Percentiles rank a stretch among this genome's conserved stretches.
Conservation (phyloP, 2,888 invertebrate genomes). For the Lasius platythorax region DNA sequence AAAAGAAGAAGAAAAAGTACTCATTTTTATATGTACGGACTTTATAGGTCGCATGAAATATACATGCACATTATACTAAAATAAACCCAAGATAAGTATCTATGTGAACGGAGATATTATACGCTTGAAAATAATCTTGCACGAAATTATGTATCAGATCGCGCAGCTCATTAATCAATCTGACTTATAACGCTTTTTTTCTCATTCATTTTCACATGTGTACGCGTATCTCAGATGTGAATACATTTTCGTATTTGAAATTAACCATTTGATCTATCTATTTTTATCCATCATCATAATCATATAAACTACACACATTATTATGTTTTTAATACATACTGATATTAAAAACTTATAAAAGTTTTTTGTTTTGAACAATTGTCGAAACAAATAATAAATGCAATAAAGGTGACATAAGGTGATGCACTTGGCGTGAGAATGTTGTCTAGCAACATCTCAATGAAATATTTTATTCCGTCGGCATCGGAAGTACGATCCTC, state of each 20-base stretch:
- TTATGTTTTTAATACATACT: not conserved
- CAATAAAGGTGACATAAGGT: no score
- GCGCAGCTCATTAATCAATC: slow-evolving; percentile 40
- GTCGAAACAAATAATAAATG: no score
- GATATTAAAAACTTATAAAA: not conserved
- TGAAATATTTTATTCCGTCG: no score
- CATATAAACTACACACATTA: not conserved
- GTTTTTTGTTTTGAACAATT: no score
- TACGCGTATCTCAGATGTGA: not conserved
- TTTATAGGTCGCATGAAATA: not conserved
- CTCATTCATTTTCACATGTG: slow-evolving; percentile 10
- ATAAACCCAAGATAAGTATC: slow-evolving; percentile 13
- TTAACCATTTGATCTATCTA: not conserved
- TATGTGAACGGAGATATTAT: slow-evolving; percentile 49
- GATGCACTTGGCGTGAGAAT: no score
- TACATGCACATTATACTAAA: not conserved
- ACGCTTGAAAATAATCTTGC: slow-evolving; percentile 42
- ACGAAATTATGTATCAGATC: slow-evolving; percentile 40
- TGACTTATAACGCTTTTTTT: slow-evolving; percentile 18
- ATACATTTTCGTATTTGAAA: not conserved
- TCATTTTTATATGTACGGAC: slow-evolving; percentile 44
- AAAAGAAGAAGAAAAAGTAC: not conserved
- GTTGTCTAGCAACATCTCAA: no score
- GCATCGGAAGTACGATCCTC: no score
- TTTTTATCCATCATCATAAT: not conserved